These are phyloP conservation scores for Megaptera novaeangliae DNA, from an alignment of 2,113 vertebrate species.

Conservation along the genomic window DNA sequence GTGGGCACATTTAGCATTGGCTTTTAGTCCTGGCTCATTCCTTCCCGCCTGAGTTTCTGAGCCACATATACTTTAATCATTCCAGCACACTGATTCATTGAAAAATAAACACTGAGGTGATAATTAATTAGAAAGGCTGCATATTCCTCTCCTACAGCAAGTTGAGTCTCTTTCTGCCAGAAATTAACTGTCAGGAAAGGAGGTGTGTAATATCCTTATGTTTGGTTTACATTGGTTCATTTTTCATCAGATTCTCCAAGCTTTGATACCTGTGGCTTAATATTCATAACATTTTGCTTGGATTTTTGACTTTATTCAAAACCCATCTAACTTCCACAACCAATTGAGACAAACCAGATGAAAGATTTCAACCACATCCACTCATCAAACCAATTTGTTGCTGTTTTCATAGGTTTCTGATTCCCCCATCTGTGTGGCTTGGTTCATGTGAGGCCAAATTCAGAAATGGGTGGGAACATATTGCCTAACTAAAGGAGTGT, in stretches of 20 bases:
- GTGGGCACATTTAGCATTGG: background rate
- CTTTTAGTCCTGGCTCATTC: background rate
- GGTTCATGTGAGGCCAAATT: constrained; percentile 49
- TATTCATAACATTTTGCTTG: constrained; percentile 58
- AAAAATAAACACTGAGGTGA: constrained; percentile 63
- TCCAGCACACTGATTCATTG: constrained; percentile 34
- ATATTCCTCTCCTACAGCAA: constrained; percentile 19
- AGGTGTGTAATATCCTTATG: background rate
- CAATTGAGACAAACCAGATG: constrained; percentile 63
- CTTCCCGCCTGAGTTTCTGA: constrained; percentile 3
- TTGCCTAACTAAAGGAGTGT: constrained; percentile 43
- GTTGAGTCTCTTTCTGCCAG: constrained; percentile 38
- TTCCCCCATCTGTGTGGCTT: constrained; percentile 34
- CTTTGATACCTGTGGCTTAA: constrained; percentile 52
- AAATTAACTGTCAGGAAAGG: background rate
- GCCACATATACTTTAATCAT: constrained; percentile 19
- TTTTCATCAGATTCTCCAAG: constrained; percentile 53
- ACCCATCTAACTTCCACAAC: constrained; percentile 38
- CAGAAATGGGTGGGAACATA: constrained; percentile 45
- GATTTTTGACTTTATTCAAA: constrained; percentile 58
- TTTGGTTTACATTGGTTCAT: constrained; percentile 12
- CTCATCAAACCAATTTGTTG: constrained; percentile 61
- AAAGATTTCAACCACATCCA: constrained; percentile 65
- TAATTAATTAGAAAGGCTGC: constrained; percentile 67
- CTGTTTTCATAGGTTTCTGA: constrained; percentile 55